Conservation (phyloP, 2,888 invertebrate genomes). For the Aspidiotus destructor region DNA sequence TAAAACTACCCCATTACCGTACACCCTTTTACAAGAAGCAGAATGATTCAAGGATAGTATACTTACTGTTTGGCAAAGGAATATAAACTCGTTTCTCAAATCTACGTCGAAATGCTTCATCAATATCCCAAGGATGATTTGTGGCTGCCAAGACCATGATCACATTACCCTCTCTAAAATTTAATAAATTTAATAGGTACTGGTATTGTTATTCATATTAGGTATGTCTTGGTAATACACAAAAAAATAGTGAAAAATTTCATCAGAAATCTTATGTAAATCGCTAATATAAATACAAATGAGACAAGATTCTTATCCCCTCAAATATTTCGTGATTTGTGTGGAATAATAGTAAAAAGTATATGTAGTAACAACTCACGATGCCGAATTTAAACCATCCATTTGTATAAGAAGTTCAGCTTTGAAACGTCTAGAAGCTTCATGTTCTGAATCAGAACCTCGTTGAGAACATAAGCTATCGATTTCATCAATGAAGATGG, state of each 20-base stretch:
- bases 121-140: constrained; percentile 86
- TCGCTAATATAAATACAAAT: no score
- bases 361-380: constrained; percentile 42
- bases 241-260: no score
- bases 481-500: constrained; percentile 84
- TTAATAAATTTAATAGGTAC: no score
- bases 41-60: neutral
- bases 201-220: no score
- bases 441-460: constrained; percentile 77
- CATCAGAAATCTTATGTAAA: no score
- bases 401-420: constrained; percentile 82
- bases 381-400: constrained; percentile 65
- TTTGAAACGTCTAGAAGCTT: constrained; percentile 74
- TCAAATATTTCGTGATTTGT: neutral
- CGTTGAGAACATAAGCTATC: constrained; percentile 74
- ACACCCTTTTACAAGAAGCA: no score
- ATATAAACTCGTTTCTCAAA: constrained; percentile 84
- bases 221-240: no score
- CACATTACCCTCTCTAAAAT: constrained; percentile 45
- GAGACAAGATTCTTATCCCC: neutral
- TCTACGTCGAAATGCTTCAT: constrained; percentile 73
- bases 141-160: constrained; percentile 86
- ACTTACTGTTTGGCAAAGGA: constrained; percentile 63
- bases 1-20: no score
- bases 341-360: neutral